Evolutionary conservation across 2,888 invertebrate species (phyloP).

Genomic region (Eupithecia centaureata): DNA sequence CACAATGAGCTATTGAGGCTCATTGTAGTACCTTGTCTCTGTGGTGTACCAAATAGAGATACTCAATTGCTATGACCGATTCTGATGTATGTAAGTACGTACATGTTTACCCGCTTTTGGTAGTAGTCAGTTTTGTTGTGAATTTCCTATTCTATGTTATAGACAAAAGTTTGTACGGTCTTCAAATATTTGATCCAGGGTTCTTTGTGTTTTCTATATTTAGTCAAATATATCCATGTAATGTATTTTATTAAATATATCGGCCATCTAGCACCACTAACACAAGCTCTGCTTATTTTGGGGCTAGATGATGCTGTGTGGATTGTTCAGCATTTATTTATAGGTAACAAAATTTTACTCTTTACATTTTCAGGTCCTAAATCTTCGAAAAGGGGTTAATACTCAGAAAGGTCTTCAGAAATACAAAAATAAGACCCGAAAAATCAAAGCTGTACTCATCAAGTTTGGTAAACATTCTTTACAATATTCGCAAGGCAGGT

Average conservation of each 20-base stretch:
- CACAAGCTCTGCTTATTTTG: too few relatives aligned
- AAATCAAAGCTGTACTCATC: conserved; percentile 14
- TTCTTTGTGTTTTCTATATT: too few relatives aligned
- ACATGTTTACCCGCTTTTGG: neutral
- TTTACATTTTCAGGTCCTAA: neutral
- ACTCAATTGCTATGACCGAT: neutral
- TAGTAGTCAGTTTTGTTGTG: neutral
- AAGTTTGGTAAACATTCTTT: conserved; percentile 20
- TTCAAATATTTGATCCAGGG: too few relatives aligned
- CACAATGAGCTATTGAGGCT: conserved; percentile 50
- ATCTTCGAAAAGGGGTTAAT: neutral
- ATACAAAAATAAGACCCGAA: neutral
- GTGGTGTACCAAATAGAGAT: conserved; percentile 1
- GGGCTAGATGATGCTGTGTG: too few relatives aligned
- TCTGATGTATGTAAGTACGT: neutral
- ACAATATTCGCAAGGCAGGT: conserved; percentile 20
- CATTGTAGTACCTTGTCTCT: neutral
- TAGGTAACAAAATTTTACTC: neutral
- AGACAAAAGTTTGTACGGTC: too few relatives aligned
- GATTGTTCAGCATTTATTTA: too few relatives aligned
- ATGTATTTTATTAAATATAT: too few relatives aligned
- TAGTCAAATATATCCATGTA: too few relatives aligned
- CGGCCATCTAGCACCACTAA: too few relatives aligned
- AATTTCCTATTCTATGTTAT: too few relatives aligned
- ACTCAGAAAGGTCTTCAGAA: neutral